These are phyloP conservation scores for Macaca nemestrina DNA, from an alignment of 2,113 vertebrate species.

Conservation along the genomic window DNA sequence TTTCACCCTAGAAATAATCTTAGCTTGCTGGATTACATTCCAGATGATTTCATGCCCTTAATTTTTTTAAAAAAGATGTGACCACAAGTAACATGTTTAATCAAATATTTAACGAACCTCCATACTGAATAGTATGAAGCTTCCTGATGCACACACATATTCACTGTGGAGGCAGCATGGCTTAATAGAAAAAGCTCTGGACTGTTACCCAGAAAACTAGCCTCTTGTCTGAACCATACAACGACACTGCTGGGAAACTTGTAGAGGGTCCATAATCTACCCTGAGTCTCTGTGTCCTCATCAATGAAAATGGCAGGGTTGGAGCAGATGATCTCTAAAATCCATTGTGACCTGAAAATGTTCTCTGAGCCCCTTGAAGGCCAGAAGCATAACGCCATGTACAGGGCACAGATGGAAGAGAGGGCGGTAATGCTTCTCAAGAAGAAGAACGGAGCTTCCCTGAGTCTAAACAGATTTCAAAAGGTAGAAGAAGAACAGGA, in stretches of 20 bases:
- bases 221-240: fast-evolving
- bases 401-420: fast-evolving
- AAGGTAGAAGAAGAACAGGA: not conserved
- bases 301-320: fast-evolving
- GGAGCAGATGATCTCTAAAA: not conserved
- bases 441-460: not conserved
- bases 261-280: fast-evolving
- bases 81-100: not conserved
- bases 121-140: fast-evolving
- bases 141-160: fast-evolving
- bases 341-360: not conserved
- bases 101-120: not conserved
- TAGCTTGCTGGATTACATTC: not conserved
- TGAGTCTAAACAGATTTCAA: not conserved
- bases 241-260: fast-evolving
- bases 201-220: not conserved
- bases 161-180: fast-evolving
- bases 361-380: not conserved
- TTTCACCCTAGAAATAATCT: not conserved
- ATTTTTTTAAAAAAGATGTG: not conserved
- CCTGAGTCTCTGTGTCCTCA: not conserved
- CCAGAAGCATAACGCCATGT: not conserved
- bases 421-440: fast-evolving
- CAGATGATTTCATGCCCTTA: not conserved
- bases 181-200: fast-evolving